Evolutionary conservation across 2,888 invertebrate genomes (phyloP), one percentile per base, ranked within the genome.

Genomic region (Endomychus coccineus): DNA sequence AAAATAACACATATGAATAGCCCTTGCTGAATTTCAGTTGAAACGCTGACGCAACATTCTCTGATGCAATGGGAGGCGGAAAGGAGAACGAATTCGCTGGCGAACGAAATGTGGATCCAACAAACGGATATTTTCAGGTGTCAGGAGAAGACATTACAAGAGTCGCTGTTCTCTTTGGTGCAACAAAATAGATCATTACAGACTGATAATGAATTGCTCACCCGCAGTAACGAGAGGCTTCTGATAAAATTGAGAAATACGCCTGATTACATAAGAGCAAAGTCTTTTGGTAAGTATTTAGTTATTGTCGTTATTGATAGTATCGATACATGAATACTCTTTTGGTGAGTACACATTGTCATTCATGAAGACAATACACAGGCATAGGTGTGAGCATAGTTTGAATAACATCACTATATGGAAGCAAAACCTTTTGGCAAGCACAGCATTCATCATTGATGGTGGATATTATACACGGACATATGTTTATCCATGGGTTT

Each of bases 141-240:
- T 4, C 56, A 58, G 27, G 55, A 59, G 39, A 45, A 42, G 34
- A 42, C 50, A 10, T 30, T 62, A 5, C 55, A 58, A 33, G 56
- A 55, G n/a, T 51, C 49, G 3, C 16, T 62, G 13, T 50, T 50
- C 21, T 43, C 51, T 12, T 34, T 59, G 17, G 49, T 58, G 4
- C 55, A 51, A 38, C 52, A 62, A 40, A 65, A 64, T 45, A 51
- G 61, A 19, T 46, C 56, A 27, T 42, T 63, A 14, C 56, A 60
- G 43, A 44, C 49, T 11, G 60, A 63, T 33, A 52, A 61, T 19
- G 62, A 63, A 37, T 34, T 27, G 23, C 32, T 62, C 23, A 48
- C 46, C 13, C 50, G 51, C 14, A 56, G 56, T 25, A 56, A 59
- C 32, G 60, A 61, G 38, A 55, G 52, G 38, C 40, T 57, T 7